phyloP scores from a whole-genome alignment of 2,113 vertebrate species.

The Holacanthus passer region DNA sequence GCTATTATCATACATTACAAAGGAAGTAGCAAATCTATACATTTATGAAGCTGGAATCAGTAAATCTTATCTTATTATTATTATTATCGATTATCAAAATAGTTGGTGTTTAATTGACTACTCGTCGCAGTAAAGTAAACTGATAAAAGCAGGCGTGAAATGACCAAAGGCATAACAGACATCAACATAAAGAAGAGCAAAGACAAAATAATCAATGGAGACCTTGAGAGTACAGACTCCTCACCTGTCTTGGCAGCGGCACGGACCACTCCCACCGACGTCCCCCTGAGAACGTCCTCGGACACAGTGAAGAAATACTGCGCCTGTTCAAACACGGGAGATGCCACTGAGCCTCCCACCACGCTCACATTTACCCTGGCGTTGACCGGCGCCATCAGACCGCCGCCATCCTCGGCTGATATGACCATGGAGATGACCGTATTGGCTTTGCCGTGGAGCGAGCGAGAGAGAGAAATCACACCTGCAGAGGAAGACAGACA shows the following conservation, averaged over 20 bases:
- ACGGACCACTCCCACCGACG: conserved; percentile 88
- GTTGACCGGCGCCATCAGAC: conserved; percentile 88
- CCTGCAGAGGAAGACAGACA: conserved; percentile 76
- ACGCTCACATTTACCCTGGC: conserved; percentile 95
- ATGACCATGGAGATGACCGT: conserved; percentile 93
- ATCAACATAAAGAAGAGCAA: neutral
- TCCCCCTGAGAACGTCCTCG: conserved; percentile 90
- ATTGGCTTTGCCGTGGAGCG: conserved; percentile 91
- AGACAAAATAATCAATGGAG: neutral
- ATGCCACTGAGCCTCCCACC: conserved; percentile 89
- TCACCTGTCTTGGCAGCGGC: conserved; percentile 86
- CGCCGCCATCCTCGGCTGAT: conserved; percentile 90
- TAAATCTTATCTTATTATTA: too few relatives aligned
- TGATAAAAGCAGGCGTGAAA: neutral
- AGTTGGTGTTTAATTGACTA: too few relatives aligned
- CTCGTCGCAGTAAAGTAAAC: neutral
- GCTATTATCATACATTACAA: too few relatives aligned
- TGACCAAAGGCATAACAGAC: neutral
- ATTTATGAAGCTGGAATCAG: too few relatives aligned
- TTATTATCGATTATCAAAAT: too few relatives aligned
- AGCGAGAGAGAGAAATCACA: conserved; percentile 92
- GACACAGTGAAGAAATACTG: conserved; percentile 94
- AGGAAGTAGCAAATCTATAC: too few relatives aligned
- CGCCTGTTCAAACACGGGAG: conserved; percentile 92
- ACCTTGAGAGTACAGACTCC: neutral